Evolutionary conservation across 2,888 invertebrate species (phyloP), one percentile per base, ranked within the genome.

Genomic region (Bhutanitis thaidina): DNA sequence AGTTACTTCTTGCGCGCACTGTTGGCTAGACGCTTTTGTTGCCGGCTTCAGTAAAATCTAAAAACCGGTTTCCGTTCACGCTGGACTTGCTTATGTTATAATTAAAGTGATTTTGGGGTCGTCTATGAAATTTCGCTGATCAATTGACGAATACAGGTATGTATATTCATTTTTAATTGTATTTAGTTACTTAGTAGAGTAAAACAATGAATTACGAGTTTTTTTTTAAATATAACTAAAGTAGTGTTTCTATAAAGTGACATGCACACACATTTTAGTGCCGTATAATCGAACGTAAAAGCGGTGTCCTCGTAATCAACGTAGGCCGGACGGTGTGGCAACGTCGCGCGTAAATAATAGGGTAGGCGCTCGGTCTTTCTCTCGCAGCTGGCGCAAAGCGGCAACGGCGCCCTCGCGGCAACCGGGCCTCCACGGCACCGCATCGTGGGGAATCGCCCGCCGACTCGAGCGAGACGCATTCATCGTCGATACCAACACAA

Each of bases 221-320:
- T 30, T 7, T 36, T 35, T 37, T 20, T 25, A 2, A 14, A 9
- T 25, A 10, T 7, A 41, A 1, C 36, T 1, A 8, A 30, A 14
- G 9, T 30, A 16, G 40, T 20, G 16, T 40, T 44, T 40, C 40
- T 58, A 69, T 73, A 67, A 65, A 62, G 59, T 52, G 61, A 64
- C 59, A 64, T 67, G 80, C 67, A 71, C 66, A 58, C 64, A 56
- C 63, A 71, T 75, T 74, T 74, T 71, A 69, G 68, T 73, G 71
- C 76, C 81, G 84, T 78, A 80, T 82, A 79, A 85, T 86, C 74
- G 75, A 85, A 88, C 88, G 87, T 88, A 87, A 87, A 87, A 87
- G 84, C 86, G 80, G 83, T 88, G 88, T 89, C 88, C 88, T 89
- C 88, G 88, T 88, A 89, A 88, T 88, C 83, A 88, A 88, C 88